A percentile compares a stretch with the other conserved stretches of the same genome.
phyloP scores from a whole-genome alignment of 2,113 vertebrate genomes.

The Tapirus terrestris region DNA sequence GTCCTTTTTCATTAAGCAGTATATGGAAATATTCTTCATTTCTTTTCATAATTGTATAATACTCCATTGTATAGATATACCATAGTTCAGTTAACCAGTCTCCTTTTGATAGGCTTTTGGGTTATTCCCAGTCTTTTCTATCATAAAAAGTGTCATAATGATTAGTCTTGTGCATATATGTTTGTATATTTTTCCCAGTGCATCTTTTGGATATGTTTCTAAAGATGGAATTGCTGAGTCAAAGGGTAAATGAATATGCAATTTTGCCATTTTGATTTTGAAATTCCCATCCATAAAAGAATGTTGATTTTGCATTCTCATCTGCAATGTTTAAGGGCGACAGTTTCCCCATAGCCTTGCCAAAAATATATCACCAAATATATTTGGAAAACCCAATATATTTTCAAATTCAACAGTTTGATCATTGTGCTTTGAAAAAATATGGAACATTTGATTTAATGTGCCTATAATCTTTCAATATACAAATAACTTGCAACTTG shows the following conservation, averaged over 20 bases:
- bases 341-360: not conserved
- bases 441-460: not conserved
- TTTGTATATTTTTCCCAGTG: not conserved
- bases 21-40: rapidly evolving
- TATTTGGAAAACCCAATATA: not conserved
- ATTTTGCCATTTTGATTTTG: not conserved
- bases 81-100: rapidly evolving
- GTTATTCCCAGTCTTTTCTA: not conserved
- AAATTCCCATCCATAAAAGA: not conserved
- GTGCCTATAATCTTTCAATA: not conserved
- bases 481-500: not conserved
- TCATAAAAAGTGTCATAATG: not conserved
- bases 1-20: not conserved
- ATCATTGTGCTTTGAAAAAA: not conserved
- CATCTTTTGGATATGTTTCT: not conserved
- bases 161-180: rapidly evolving
- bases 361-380: not conserved
- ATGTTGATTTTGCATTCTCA: not conserved
- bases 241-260: not conserved
- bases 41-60: rapidly evolving
- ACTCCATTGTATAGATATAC: rapidly evolving
- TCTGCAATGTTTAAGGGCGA: not conserved
- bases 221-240: not conserved
- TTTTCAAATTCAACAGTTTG: not conserved
- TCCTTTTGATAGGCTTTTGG: not conserved